A percentile compares a stretch with the other conserved stretches of the same genome.
These are phyloP conservation scores for Ormia ochracea DNA, from an alignment of 2,888 invertebrate genomes.

Conservation along the genomic window DNA sequence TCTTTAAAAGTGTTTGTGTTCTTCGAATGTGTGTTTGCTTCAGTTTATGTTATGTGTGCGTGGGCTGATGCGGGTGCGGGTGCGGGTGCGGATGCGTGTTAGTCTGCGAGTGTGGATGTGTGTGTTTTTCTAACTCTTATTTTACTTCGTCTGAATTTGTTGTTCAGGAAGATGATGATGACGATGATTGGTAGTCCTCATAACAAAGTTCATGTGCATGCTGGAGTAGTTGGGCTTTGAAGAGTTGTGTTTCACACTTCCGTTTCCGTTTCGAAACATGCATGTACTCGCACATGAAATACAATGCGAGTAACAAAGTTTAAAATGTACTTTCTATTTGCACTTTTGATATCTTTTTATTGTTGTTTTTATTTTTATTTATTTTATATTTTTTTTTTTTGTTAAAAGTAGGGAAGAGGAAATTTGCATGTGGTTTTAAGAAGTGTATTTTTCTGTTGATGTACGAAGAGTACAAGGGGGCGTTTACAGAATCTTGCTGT, in stretches of 20 bases:
- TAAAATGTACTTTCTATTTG: conserved; percentile 38
- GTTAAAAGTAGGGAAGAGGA: conserved; percentile 22
- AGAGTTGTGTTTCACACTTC: conserved; percentile 65
- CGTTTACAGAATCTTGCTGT: background rate
- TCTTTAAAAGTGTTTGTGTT: conserved; percentile 1
- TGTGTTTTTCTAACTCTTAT: background rate
- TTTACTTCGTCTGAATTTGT: conserved; percentile 17
- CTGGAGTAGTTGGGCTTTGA: conserved; percentile 51
- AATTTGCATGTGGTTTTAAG: conserved; percentile 50
- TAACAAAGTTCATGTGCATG: conserved; percentile 47
- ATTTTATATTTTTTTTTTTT: conserved; percentile 16
- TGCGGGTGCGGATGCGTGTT: conserved; percentile 55
- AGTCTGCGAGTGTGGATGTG: conserved; percentile 63
- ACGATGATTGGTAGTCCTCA: conserved; percentile 54
- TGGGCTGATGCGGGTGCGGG: conserved; percentile 15
- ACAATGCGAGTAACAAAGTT: conserved; percentile 21
- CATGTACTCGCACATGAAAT: background rate
- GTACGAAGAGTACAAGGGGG: background rate
- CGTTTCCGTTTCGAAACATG: conserved; percentile 62
- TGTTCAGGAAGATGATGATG: conserved; percentile 29
- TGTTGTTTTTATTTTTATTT: conserved; percentile 13
- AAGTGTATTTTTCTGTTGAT: background rate
- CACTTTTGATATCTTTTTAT: conserved; percentile 27
- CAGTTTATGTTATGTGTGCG: too few relatives aligned
- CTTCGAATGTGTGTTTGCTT: too few relatives aligned